Evolutionary conservation across 1,140 invertebrate genomes (phyloP).

Genomic region (Cydia fagiglandana): DNA sequence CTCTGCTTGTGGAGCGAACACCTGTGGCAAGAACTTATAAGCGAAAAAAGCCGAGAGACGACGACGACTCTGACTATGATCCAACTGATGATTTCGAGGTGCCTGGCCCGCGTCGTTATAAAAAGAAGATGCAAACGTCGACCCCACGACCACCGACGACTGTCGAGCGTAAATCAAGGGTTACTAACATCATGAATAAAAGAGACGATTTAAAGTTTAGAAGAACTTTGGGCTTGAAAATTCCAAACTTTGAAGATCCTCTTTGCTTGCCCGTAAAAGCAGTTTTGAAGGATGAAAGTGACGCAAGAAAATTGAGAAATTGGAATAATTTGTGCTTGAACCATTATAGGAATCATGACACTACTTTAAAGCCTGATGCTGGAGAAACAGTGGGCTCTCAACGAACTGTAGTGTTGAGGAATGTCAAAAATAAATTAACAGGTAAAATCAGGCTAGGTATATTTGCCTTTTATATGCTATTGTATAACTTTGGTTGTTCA

Average conservation of each 20-base stretch:
- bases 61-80: conserved; percentile 67
- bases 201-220: conserved; percentile 33
- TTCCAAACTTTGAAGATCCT: conserved; percentile 69
- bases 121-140: conserved; percentile 32
- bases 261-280: conserved; percentile 65
- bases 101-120: conserved; percentile 39
- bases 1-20: conserved; percentile 52
- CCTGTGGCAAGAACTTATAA: conserved; percentile 31
- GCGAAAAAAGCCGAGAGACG: conserved; percentile 48
- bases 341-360: conserved; percentile 56
- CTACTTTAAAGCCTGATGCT: conserved; percentile 48
- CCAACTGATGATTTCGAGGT: conserved; percentile 49
- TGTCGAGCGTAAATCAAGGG: conserved; percentile 34
- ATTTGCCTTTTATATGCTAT: background rate
- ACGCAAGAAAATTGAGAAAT: conserved; percentile 49
- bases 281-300: conserved; percentile 46
- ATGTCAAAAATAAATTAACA: conserved; percentile 53
- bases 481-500: too few species aligned
- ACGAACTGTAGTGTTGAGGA: conserved; percentile 56
- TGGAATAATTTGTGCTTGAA: conserved; percentile 70
- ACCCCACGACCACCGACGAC: background rate
- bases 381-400: conserved; percentile 54
- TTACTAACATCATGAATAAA: conserved; percentile 1
- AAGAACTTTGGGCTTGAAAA: conserved; percentile 46
- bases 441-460: conserved; percentile 41